phyloP scores from a whole-genome alignment of 35 echinoderm and acorn worm species.

The Acanthaster planci region DNA sequence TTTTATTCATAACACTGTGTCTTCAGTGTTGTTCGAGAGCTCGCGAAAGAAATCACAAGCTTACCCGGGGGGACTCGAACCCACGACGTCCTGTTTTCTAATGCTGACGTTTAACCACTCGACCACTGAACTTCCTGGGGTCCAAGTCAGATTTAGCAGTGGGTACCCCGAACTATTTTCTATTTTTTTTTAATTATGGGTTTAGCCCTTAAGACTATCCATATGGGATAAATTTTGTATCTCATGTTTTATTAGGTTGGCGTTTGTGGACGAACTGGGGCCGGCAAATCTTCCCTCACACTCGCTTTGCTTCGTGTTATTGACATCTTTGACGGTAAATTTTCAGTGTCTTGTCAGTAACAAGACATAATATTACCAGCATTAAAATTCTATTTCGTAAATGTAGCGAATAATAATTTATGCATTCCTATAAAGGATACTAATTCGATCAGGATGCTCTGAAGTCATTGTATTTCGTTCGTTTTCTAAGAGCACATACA shows the following conservation, averaged over 20 bases:
- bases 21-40: no score
- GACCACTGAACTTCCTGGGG: no score
- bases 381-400: not conserved
- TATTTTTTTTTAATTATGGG: not conserved
- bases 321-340: slow-evolving; percentile 80
- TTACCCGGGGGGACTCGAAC: no score
- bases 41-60: no score
- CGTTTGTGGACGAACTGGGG: slow-evolving; percentile 85
- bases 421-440: not conserved
- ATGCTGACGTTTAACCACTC: no score
- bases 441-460: not conserved
- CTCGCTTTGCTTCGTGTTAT: slow-evolving; percentile 78
- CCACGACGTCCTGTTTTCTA: no score
- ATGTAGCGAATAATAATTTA: not conserved
- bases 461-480: not conserved
- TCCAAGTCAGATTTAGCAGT: no score
- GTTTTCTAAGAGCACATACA: not conserved
- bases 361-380: no score
- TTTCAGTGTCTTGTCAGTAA: no score
- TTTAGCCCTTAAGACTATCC: not conserved
- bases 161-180: not conserved
- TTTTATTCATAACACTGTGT: not conserved
- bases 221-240: not conserved
- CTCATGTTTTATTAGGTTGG: slow-evolving; percentile 60
- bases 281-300: slow-evolving; percentile 85